Base-by-base conservation (phyloP, 2,888 invertebrate species). In the Tupiocoris notatus region DNA sequence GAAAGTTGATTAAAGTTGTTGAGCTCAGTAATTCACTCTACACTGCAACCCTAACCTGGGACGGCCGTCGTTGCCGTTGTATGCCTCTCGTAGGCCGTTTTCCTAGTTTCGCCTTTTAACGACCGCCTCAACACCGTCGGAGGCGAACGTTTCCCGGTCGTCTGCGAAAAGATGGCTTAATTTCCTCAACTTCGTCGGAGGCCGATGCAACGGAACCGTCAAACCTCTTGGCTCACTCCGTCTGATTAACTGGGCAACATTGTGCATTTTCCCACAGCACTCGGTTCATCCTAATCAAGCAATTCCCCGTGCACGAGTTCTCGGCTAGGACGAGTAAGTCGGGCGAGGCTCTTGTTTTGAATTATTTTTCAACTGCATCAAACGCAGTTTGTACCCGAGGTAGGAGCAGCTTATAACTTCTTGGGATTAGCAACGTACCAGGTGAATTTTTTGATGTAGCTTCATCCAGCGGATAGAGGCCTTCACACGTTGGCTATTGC, bases 221-320 rank as follows among this genome's bases (percentile, higher is more conserved):
- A 39, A 39, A 39, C 39, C 39, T n/a, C 25, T 39, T 7, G 18
- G 22, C 22, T 56, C 67, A 67, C 57, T 67, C 17, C 22, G 57
- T 54, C 54, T 57, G 67, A 67, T 67, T 67, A 67, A 67, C 67
- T 57, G 18, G 56, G 54, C 57, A 20, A 20, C 67, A 67, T 54
- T 66, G 39, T 56, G 39, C 67, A 54, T 21, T 67, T 25, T 54
- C 20, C 39, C 25, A 25, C 21, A 56, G 16, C 54, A 22, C 67
- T 22, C 6, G 20, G 1, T 56, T 67, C 57, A 20, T 67, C 22
- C 67, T 67, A 67, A 67, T 67, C 54, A 67, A 67, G 54, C 57
- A 57, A 67, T 67, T 54, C 54, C 39, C 39, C 39, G 39, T 39
- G 39, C 39, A 39, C 67, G 21, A 67, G 54, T 18, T 24, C 65